Base-by-base conservation (phyloP, 2,888 invertebrate species). In the Diaphora mendica region DNA sequence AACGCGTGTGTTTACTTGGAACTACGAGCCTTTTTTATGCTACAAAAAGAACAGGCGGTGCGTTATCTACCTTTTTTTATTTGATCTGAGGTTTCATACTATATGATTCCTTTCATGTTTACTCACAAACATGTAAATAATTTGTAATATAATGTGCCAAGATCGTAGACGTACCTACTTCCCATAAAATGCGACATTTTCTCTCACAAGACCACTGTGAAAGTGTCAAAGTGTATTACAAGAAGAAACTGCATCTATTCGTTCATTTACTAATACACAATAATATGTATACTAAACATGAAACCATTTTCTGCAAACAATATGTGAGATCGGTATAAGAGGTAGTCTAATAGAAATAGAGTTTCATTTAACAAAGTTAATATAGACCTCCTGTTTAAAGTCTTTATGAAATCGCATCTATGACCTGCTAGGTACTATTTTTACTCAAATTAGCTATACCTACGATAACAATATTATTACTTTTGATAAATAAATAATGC, bases 221-320 rank as follows among this genome's bases (percentile, higher is more conserved):
- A 64, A 70, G 64, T 70, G n/a, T n/a, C n/a, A n/a, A n/a, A n/a
- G n/a, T 48, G 51, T 51, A 35, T 33, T 5, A 20, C n/a, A 64
- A 48, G 3, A 9, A 26, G 26, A 66, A 26, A 26, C 26, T n/a
- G 17, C 17, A 35, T 55, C 51, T 55, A 51, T 48, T 48, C 48
- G 17, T 1, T 51, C 20, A 48, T 20, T 48, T 48, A 48, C 51
- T 8, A 8, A 51, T 8, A 51, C 23, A 51, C 20, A 20, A 1
- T n/a, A n/a, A n/a, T n/a, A n/a, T n/a, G n/a, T 44, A 9, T 11
- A 55, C 9, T 11, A n/a, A n/a, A 23, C n/a, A n/a, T n/a, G 8
- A 11, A n/a, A 11, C 51, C 20, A n/a, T 55, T 23, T 55, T 9
- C 51, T 55, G 51, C 51, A 51, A 51, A 5, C 51, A 51, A 0